Evolutionary conservation across 1,140 invertebrate species (phyloP), one percentile per base, ranked within the genome.

Genomic region (Oedothorax gibbosus): DNA sequence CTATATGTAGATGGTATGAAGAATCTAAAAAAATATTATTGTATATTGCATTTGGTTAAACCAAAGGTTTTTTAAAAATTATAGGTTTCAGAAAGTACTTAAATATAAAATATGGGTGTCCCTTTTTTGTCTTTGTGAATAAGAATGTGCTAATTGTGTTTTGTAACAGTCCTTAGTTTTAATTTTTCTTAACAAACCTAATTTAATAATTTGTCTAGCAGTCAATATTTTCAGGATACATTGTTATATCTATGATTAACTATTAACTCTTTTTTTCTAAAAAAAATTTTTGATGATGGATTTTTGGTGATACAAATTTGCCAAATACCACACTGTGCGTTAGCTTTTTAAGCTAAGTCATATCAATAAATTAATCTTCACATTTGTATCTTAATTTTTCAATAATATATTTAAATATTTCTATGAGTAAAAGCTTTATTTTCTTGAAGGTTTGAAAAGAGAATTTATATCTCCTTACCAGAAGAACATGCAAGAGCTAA

Each of bases 381-480:
- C 35, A 35, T n/a, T 35, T 35, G 35, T 35, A 5, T 5, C 35
- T 60, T 18, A 21, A 66, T n/a, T 18, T 18, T 66, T 18, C 49
- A 35, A 20, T n/a, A n/a, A n/a, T n/a, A n/a, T n/a, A n/a, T n/a
- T 60, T 60, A 5, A 60, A 35, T 35, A 1, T 35, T 35, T 35
- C 35, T 35, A 35, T 35, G 35, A 35, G 35, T 35, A 35, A 35
- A 35, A 35, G 35, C 3, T 72, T 51, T 18, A 12, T 75, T 50
- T 64, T 50, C 21, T 81, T 87, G 71, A 86, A 89, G 90, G 90
- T 99, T 99, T 92, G 97, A 99, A 90, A 99, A 99, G 89, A 93
- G 98, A 90, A 99, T 99, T 90, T 99, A 99, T 90, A 99, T 99
- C 90, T 95, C 98, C 60, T 92, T 99, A 56, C 98, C 98, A 35